Evolutionary conservation across 2,888 invertebrate genomes (phyloP).

Genomic region (Sicus ferrugineus): DNA sequence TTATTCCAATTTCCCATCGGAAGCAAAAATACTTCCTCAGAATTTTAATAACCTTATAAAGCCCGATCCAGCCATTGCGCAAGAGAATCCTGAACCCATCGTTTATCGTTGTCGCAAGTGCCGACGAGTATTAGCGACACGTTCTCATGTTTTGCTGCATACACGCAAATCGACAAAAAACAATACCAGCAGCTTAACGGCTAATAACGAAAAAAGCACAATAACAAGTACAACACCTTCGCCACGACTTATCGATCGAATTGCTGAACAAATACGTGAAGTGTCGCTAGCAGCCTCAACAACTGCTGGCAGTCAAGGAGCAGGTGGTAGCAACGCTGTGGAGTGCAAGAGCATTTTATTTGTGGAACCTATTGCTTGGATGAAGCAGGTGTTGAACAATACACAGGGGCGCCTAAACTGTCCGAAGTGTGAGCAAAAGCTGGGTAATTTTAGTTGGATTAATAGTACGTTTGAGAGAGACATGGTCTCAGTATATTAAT

Average conservation of each 20-base stretch:
- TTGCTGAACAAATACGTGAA: conserved; percentile 55
- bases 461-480: no score
- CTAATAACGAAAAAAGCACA: conserved; percentile 20
- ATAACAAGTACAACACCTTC: conserved; percentile 36
- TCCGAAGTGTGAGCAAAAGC: conserved; percentile 83
- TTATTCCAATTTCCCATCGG: conserved; percentile 24
- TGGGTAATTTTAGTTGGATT: conserved; percentile 92
- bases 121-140: conserved; percentile 81
- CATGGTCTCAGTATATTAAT: no score
- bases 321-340: conserved; percentile 45
- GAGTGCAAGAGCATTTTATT: conserved; percentile 81
- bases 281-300: conserved; percentile 46
- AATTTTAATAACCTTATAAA: conserved; percentile 79
- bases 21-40: conserved; percentile 84
- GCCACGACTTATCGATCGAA: conserved; percentile 55
- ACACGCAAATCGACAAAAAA: conserved; percentile 14
- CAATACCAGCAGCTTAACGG: not conserved
- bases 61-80: conserved; percentile 78
- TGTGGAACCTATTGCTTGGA: conserved; percentile 91
- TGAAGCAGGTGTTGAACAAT: conserved; percentile 73
- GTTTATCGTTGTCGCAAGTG: conserved; percentile 87
- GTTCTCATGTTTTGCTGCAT: conserved; percentile 81
- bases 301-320: conserved; percentile 28
- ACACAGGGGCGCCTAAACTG: conserved; percentile 85
- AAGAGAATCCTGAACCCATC: conserved; percentile 80